Percentiles rank a stretch among this genome's conserved stretches.
phyloP scores from a whole-genome alignment of 2,888 invertebrate species.

The Theretra japonica region DNA sequence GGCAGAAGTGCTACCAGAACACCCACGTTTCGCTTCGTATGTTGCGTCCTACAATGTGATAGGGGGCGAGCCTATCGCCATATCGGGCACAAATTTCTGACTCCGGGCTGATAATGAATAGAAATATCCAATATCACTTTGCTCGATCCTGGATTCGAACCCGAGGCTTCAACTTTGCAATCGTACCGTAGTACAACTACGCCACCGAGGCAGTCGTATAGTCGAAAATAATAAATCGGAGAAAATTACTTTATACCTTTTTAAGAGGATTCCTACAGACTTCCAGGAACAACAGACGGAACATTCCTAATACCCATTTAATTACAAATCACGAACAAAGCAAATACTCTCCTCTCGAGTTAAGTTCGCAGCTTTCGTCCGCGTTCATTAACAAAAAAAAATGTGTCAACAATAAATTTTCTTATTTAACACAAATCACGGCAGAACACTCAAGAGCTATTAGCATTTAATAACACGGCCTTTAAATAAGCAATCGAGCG shows the following conservation, averaged over 20 bases:
- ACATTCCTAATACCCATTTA: constrained; percentile 17
- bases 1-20: too few species aligned
- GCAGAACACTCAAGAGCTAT: constrained; percentile 38
- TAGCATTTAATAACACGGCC: constrained; percentile 50
- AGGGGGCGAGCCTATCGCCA: too few species aligned
- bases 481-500: constrained; percentile 54
- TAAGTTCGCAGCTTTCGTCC: constrained; percentile 7
- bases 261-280: neutral
- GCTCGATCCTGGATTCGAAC: too few species aligned
- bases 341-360: neutral
- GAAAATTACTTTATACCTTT: neutral
- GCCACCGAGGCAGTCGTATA: too few species aligned
- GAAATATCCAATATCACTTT: too few species aligned
- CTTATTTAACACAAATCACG: constrained; percentile 45
- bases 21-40: too few species aligned
- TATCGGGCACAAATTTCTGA: too few species aligned
- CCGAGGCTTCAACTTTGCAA: too few species aligned
- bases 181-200: too few species aligned
- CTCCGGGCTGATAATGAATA: too few species aligned
- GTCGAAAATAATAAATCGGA: too few species aligned
- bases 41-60: too few species aligned
- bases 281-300: neutral
- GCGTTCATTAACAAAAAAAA: constrained; percentile 33
- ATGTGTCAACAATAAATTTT: constrained; percentile 43
- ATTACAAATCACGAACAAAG: constrained; percentile 30